Conservation (phyloP, 2,113 vertebrate species). For the Oxyruncus cristatus region DNA sequence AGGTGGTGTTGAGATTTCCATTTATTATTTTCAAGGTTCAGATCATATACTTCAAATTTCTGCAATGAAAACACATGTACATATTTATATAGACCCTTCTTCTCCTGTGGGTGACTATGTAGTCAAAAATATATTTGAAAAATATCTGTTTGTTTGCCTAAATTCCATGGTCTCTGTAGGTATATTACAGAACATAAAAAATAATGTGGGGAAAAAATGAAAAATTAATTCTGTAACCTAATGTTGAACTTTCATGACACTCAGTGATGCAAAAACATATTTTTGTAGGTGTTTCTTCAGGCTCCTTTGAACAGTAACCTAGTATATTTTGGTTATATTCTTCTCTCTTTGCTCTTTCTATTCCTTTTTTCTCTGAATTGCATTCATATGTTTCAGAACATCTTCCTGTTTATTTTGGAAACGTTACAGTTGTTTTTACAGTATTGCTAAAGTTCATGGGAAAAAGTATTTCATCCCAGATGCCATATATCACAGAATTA, state of each 20-base stretch:
- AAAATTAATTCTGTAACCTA: no score
- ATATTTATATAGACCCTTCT: no score
- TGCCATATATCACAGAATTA: neutral
- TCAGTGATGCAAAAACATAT: neutral
- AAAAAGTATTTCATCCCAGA: neutral
- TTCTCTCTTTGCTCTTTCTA: neutral
- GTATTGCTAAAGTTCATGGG: neutral
- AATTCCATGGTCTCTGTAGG: no score
- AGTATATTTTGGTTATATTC: no score
- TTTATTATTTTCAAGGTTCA: neutral
- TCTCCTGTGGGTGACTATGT: no score
- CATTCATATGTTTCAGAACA: neutral
- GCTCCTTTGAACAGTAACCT: neutral
- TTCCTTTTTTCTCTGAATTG: neutral
- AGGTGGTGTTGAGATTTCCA: rapidly evolving
- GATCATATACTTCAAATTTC: neutral
- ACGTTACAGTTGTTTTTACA: neutral
- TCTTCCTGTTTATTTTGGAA: neutral
- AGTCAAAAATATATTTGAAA: no score
- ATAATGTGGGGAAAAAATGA: no score
- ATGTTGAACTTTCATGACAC: no score
- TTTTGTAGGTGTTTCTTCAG: neutral
- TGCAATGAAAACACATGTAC: neutral
- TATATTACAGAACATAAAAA: no score
- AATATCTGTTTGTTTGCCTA: no score